These are phyloP conservation scores for Drosophila albomicans DNA, from an alignment of 1,140 invertebrate genomes.

Conservation along the genomic window DNA sequence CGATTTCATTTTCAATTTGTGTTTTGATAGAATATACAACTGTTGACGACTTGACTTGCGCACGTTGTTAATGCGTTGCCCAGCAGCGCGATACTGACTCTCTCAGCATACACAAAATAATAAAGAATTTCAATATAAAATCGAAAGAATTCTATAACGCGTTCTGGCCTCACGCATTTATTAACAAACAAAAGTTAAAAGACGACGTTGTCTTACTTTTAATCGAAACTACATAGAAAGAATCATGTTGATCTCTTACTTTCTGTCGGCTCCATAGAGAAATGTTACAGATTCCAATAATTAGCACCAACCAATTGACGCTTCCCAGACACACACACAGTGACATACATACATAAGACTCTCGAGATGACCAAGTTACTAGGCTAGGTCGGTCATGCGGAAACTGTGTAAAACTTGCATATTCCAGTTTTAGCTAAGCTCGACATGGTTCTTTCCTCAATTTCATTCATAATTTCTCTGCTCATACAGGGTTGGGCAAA, in stretches of 20 bases:
- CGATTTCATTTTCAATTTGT: conserved; percentile 50
- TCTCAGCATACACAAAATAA: conserved; percentile 1
- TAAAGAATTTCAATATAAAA: background rate
- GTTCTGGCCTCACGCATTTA: conserved; percentile 32
- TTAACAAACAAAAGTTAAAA: background rate
- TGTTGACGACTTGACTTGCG: conserved; percentile 3
- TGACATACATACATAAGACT: background rate
- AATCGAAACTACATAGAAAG: conserved; percentile 17
- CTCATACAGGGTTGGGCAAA: conserved; percentile 1
- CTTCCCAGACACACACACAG: conserved; percentile 23
- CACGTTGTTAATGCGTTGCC: conserved; percentile 51
- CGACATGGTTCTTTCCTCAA: background rate
- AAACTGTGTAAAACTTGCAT: conserved; percentile 75
- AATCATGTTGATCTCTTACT: conserved; percentile 25
- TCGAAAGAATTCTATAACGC: conserved; percentile 7
- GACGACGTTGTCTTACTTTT: conserved; percentile 17
- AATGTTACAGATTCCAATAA: conserved; percentile 70
- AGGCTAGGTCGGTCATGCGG: conserved; percentile 43
- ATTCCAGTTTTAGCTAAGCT: conserved; percentile 60
- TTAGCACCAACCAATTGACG: conserved; percentile 63
- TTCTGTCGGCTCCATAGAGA: conserved; percentile 56
- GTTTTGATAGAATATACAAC: conserved; percentile 3
- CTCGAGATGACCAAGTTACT: conserved; percentile 12
- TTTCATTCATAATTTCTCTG: conserved; percentile 36
- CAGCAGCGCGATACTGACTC: conserved; percentile 34